These are phyloP conservation scores for Poecilobothrus nobilitatus DNA, from an alignment of 2,888 invertebrate genomes.

Conservation along the genomic window DNA sequence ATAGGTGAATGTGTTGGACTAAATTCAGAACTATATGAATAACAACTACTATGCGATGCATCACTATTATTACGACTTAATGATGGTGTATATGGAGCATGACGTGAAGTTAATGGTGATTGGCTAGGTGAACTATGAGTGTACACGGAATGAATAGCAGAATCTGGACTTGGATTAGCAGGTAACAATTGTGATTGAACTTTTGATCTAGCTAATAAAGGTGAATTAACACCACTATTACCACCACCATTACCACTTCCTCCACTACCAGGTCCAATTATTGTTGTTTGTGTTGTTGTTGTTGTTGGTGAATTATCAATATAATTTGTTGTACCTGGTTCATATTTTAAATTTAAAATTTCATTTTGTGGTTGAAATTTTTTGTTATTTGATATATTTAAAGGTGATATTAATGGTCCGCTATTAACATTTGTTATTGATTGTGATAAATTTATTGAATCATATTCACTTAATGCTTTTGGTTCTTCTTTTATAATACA, in stretches of 20 bases:
- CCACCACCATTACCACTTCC: conserved; percentile 18
- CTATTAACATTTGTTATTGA: conserved; percentile 14
- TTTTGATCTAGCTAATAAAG: conserved; percentile 57
- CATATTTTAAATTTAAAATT: conserved; percentile 42
- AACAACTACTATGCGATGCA: conserved; percentile 82
- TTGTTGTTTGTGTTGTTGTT: neutral
- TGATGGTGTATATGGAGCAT: conserved; percentile 71
- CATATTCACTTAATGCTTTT: conserved; percentile 19
- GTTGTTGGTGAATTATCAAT: conserved; percentile 10
- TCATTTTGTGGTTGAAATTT: conserved; percentile 31
- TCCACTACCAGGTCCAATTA: conserved; percentile 18
- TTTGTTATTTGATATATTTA: conserved; percentile 8
- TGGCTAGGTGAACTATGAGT: conserved; percentile 74
- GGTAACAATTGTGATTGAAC: conserved; percentile 52
- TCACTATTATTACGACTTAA: conserved; percentile 84
- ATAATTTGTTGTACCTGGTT: conserved; percentile 28
- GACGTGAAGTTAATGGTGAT: conserved; percentile 75
- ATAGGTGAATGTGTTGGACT: conserved; percentile 85
- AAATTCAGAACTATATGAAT: conserved; percentile 74
- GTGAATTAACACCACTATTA: conserved; percentile 49
- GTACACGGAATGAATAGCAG: conserved; percentile 82
- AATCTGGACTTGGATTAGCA: conserved; percentile 78
- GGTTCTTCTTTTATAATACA: conserved; percentile 15
- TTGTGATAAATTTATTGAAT: conserved; percentile 16
- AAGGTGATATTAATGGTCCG: conserved; percentile 11